Percentiles rank a stretch among this genome's conserved stretches.
These are phyloP conservation scores for Calyptommatus sinebrachiatus DNA, from an alignment of 2,113 vertebrate species.

Conservation along the genomic window DNA sequence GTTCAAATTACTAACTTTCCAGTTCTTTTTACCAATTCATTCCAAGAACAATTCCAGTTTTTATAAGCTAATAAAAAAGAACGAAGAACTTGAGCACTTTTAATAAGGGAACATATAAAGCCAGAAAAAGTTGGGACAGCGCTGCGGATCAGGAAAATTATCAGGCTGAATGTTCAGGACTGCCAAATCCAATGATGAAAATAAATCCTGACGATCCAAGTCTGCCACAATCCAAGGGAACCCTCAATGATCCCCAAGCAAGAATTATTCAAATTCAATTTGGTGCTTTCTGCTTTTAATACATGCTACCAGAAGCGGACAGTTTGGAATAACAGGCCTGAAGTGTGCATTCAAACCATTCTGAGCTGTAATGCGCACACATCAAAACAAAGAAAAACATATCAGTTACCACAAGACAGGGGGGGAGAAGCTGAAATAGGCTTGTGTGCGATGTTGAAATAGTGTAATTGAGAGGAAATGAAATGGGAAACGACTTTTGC, in stretches of 20 bases:
- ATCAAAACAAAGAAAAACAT: conserved; percentile 38
- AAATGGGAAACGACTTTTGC: conserved; percentile 20
- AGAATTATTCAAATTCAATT: conserved; percentile 47
- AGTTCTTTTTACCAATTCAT: conserved; percentile 48
- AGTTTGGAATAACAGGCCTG: conserved; percentile 30
- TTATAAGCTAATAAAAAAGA: conserved; percentile 64
- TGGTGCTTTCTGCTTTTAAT: conserved; percentile 30
- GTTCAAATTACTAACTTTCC: conserved; percentile 59
- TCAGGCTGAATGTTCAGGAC: neutral
- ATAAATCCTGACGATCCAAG: conserved; percentile 24
- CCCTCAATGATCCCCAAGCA: conserved; percentile 34
- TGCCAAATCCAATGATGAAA: conserved; percentile 33
- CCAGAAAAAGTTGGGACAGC: conserved; percentile 19
- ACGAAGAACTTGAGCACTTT: conserved; percentile 45
- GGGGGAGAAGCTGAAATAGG: conserved; percentile 30
- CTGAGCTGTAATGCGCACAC: neutral
- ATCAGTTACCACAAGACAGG: conserved; percentile 14
- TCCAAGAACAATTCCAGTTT: conserved; percentile 57
- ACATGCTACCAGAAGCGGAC: neutral
- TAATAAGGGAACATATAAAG: conserved; percentile 43
- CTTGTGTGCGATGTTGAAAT: conserved; percentile 33
- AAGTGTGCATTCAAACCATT: conserved; percentile 8
- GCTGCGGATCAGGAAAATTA: conserved; percentile 39
- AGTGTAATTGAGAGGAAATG: conserved; percentile 14
- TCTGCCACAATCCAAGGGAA: conserved; percentile 8